phyloP scores from a whole-genome alignment of 2,888 invertebrate genomes.

The Pammene fasciana region DNA sequence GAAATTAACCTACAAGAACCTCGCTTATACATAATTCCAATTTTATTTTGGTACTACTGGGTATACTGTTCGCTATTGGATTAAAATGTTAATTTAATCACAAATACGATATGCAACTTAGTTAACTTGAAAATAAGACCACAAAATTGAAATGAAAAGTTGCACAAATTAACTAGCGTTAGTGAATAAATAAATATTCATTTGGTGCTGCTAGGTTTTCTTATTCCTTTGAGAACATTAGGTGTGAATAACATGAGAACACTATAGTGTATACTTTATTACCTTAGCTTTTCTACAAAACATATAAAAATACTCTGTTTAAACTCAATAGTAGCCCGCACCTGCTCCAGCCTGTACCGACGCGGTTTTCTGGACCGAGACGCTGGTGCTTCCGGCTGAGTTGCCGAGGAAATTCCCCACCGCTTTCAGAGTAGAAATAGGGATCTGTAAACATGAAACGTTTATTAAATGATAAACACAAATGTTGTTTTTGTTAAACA shows the following conservation, averaged over 20 bases:
- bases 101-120: too few relatives aligned
- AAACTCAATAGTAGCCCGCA: slow-evolving; percentile 48
- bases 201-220: too few relatives aligned
- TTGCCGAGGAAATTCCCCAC: slow-evolving; percentile 85
- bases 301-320: slow-evolving; percentile 30
- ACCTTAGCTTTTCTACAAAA: slow-evolving; percentile 33
- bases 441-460: slow-evolving; percentile 76
- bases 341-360: slow-evolving; percentile 64
- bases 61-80: too few relatives aligned
- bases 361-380: slow-evolving; percentile 73
- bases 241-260: slow-evolving; percentile 15
- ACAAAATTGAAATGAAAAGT: too few relatives aligned
- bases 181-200: too few relatives aligned
- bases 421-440: slow-evolving; percentile 85
- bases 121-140: too few relatives aligned
- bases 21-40: too few relatives aligned
- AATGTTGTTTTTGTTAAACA: too few relatives aligned
- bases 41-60: too few relatives aligned
- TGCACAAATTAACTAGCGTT: too few relatives aligned
- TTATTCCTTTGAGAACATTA: neutral
- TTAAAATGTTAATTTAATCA: too few relatives aligned
- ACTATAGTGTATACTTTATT: slow-evolving; percentile 22
- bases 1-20: too few relatives aligned
- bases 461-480: neutral
- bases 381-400: slow-evolving; percentile 68